A percentile compares a stretch with the other conserved stretches of the same genome.
Conservation (phyloP, 2,113 vertebrate genomes). For the Isurus oxyrinchus region DNA sequence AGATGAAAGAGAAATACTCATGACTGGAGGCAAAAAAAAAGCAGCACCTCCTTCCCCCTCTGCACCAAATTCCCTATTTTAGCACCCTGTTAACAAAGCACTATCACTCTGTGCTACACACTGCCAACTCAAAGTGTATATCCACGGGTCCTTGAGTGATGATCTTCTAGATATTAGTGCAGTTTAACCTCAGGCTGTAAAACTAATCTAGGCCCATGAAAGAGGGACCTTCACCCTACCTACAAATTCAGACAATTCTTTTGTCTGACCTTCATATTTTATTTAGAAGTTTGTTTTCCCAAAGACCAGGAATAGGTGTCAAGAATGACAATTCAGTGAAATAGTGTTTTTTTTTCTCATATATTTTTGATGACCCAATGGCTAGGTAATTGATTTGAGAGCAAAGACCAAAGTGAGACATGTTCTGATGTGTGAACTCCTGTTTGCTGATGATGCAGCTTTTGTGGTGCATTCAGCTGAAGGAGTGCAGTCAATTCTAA, state of each 20-base stretch:
- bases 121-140: not conserved
- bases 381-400: too few relatives aligned
- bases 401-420: too few relatives aligned
- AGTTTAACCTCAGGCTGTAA: not conserved
- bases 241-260: not conserved
- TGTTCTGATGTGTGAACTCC: too few relatives aligned
- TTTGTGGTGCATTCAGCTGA: too few relatives aligned
- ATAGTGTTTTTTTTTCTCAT: not conserved
- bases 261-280: not conserved
- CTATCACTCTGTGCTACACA: too few relatives aligned
- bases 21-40: too few relatives aligned
- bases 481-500: too few relatives aligned
- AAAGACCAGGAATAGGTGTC: not conserved
- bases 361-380: not conserved
- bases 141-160: not conserved
- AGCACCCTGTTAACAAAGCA: too few relatives aligned
- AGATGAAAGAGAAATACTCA: too few relatives aligned
- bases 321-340: not conserved
- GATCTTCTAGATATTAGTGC: not conserved
- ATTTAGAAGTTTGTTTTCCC: not conserved
- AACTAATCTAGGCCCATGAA: not conserved
- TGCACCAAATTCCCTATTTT: too few relatives aligned
- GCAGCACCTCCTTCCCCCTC: too few relatives aligned
- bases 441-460: too few relatives aligned
- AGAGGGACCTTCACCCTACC: not conserved